Evolutionary conservation across 2,797 vertebrate species (phyloP).

Genomic region (Rhinichthys osculus): DNA sequence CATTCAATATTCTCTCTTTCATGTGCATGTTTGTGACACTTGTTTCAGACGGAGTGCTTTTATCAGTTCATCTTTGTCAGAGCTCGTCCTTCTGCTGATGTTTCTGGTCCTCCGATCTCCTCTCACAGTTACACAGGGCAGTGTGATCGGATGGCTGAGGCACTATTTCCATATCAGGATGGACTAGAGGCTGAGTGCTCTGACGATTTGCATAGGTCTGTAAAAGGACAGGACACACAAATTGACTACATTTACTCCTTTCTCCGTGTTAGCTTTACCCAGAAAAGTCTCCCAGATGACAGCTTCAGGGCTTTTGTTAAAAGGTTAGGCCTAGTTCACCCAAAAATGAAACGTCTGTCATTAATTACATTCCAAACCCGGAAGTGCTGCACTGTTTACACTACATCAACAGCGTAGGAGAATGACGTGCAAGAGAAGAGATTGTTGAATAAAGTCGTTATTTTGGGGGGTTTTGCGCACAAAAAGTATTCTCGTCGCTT

Average conservation of each 20-base stretch:
- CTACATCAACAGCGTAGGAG: too few relatives aligned
- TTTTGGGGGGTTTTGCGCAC: too few relatives aligned
- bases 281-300: background rate
- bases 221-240: slow-evolving; percentile 41
- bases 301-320: too few relatives aligned
- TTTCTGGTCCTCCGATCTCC: slow-evolving; percentile 59
- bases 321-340: too few relatives aligned
- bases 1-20: background rate
- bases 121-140: slow-evolving; percentile 76
- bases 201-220: slow-evolving; percentile 82
- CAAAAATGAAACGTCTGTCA: too few relatives aligned
- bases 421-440: too few relatives aligned
- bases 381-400: too few relatives aligned
- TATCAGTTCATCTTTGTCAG: slow-evolving; percentile 48
- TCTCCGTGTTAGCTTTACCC: background rate
- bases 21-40: background rate
- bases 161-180: slow-evolving; percentile 82
- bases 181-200: slow-evolving; percentile 77
- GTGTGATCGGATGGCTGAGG: slow-evolving; percentile 78
- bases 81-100: slow-evolving; percentile 76
- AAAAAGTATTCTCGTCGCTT: too few relatives aligned
- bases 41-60: background rate
- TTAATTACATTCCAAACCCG: too few relatives aligned
- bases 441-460: too few relatives aligned
- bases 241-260: background rate